These are phyloP conservation scores for Tetragnatha montana DNA, from an alignment of 2,888 invertebrate species.

Conservation along the genomic window DNA sequence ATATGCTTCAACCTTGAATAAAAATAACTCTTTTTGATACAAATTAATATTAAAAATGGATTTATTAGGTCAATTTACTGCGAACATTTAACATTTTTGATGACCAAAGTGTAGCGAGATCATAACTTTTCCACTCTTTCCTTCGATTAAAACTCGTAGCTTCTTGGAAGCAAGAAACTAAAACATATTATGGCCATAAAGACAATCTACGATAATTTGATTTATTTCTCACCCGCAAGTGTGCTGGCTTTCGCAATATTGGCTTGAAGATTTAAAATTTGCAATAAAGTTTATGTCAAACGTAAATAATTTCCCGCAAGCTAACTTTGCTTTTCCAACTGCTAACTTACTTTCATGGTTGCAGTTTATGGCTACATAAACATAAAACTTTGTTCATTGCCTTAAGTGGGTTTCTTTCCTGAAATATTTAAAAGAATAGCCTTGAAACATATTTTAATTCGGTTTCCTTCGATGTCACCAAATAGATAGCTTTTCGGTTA, in stretches of 20 bases:
- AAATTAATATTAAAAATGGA: too few species aligned
- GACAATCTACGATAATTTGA: background rate
- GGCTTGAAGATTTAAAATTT: background rate
- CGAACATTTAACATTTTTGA: too few species aligned
- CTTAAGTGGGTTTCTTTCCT: background rate
- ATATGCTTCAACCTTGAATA: too few species aligned
- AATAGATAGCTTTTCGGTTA: background rate
- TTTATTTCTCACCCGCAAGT: background rate
- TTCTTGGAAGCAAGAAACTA: background rate
- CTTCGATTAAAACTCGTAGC: background rate
- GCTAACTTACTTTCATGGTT: background rate
- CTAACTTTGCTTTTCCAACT: background rate
- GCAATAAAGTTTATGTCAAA: conserved; percentile 19
- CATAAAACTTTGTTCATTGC: background rate
- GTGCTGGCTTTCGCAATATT: background rate
- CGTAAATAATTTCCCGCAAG: conserved; percentile 20
- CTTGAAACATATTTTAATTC: background rate
- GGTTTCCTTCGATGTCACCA: background rate
- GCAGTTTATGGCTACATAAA: conserved; percentile 34
- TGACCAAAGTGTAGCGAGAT: background rate
- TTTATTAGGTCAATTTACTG: too few species aligned
- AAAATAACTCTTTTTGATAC: too few species aligned
- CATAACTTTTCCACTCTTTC: background rate
- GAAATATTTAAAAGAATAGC: background rate
- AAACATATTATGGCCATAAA: background rate